phyloP scores from a whole-genome alignment of 2,888 invertebrate species.

The Escarpia spicata region DNA sequence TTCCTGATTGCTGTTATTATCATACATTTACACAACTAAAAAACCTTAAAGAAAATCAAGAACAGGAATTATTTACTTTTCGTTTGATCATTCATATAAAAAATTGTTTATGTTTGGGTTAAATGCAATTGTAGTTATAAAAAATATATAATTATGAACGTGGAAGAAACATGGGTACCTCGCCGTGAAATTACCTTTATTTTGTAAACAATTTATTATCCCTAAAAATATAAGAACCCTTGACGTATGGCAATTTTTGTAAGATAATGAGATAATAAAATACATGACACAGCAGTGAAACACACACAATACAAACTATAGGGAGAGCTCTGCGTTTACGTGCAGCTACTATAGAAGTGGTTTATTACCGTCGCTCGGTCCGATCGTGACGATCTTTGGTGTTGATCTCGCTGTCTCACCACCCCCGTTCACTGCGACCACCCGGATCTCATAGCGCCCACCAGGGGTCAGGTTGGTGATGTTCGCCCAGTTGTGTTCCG shows the following conservation, averaged over 20 bases:
- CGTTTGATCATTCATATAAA: no score
- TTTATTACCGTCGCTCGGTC: constrained; percentile 24
- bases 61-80: no score
- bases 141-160: neutral
- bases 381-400: constrained; percentile 29
- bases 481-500: constrained; percentile 68
- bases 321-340: neutral
- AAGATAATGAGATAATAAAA: constrained; percentile 1
- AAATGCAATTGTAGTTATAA: no score
- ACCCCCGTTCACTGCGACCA: constrained; percentile 87
- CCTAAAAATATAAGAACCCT: neutral
- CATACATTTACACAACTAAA: no score
- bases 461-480: constrained; percentile 83
- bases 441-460: constrained; percentile 84
- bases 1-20: no score
- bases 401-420: constrained; percentile 36
- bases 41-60: no score
- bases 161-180: neutral
- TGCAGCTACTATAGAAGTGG: neutral
- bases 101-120: no score
- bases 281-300: neutral
- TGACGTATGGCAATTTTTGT: neutral
- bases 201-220: no score
- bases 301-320: neutral
- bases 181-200: neutral